A percentile compares a stretch with the other conserved stretches of the same genome.
phyloP scores from a whole-genome alignment of 2,797 vertebrate species.

The Hirundo rustica region DNA sequence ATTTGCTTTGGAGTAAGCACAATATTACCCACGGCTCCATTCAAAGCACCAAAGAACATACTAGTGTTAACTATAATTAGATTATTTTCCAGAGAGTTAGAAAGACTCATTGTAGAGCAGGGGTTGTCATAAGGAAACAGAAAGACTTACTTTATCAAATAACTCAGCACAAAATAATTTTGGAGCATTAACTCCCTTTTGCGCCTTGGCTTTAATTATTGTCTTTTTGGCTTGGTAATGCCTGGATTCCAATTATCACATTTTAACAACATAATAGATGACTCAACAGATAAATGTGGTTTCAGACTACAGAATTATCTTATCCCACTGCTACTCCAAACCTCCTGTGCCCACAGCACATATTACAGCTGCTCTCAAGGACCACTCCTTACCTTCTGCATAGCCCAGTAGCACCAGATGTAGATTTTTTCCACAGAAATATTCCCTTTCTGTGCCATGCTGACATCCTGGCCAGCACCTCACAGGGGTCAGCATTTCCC shows the following conservation, averaged over 20 bases:
- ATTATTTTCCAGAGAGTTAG: conserved; percentile 38
- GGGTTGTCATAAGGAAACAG: neutral
- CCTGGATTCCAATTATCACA: neutral
- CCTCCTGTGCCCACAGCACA: neutral
- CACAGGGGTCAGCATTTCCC: neutral
- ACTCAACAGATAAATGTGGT: neutral
- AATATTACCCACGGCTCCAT: conserved; percentile 25
- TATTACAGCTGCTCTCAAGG: neutral
- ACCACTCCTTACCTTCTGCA: neutral
- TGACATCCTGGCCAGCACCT: neutral
- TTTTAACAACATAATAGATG: neutral
- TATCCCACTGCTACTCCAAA: neutral
- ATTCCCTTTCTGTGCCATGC: rapidly evolving
- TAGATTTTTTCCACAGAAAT: neutral
- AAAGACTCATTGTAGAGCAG: neutral
- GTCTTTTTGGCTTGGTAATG: neutral
- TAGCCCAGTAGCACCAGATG: rapidly evolving
- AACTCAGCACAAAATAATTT: neutral
- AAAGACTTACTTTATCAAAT: conserved; percentile 19
- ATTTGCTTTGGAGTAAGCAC: conserved; percentile 36
- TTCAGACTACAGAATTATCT: neutral
- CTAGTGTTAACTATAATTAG: conserved; percentile 44
- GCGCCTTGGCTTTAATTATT: conserved; percentile 12
- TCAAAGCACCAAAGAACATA: conserved; percentile 41
- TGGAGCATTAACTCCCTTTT: conserved; percentile 30